Base-by-base conservation (phyloP, 2,113 vertebrate species). In the Hippocampus barbouri region DNA sequence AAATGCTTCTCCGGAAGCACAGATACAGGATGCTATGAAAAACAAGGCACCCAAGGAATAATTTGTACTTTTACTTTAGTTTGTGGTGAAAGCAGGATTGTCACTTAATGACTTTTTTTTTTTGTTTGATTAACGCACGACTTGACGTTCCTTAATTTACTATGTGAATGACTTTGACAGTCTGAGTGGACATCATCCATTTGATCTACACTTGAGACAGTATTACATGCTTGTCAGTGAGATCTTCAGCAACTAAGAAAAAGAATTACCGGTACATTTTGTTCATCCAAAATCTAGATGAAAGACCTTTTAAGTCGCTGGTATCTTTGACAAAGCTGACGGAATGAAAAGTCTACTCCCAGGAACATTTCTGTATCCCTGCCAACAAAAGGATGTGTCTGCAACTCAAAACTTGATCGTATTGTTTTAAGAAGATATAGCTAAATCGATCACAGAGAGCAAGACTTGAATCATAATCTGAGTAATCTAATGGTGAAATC, bases 151-250 rank as follows among this genome's bases (percentile, higher is more conserved):
- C 72, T 79, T 43, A 25, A 61, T 73, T 81, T 72, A 62, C 71
- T 72, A 72, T 77, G 71, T 74, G 75, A 84, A 81, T 75, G 80
- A 75, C 56, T 82, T 76, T 20, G 64, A 54, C 75, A 76, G 79
- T 76, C 68, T 79, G 77, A 63, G 83, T 72, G 81, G 59, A 63
- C 72, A 76, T 73, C 62, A 71, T 69, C 69, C 47, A 53, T 69
- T 53, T 0, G 60, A 54, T 71, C 69, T 73, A 30, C 69, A 41
- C 27, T 53, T n/a, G 43, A 67, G 60, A 47, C 73, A 53, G 70
- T 15, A 34, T 20, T 66, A 25, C 21, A 18, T 72, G 75, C 23
- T 49, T 66, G 53, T 68, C 66, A 14, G 38, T 51, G 34, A 57
- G 43, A 71, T 40, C 43, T 73, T 60, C 57, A 49, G 57, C 64